Evolutionary conservation across 2,797 vertebrate species (phyloP), one percentile per base, ranked within the genome.

Genomic region (Helostoma temminkii): DNA sequence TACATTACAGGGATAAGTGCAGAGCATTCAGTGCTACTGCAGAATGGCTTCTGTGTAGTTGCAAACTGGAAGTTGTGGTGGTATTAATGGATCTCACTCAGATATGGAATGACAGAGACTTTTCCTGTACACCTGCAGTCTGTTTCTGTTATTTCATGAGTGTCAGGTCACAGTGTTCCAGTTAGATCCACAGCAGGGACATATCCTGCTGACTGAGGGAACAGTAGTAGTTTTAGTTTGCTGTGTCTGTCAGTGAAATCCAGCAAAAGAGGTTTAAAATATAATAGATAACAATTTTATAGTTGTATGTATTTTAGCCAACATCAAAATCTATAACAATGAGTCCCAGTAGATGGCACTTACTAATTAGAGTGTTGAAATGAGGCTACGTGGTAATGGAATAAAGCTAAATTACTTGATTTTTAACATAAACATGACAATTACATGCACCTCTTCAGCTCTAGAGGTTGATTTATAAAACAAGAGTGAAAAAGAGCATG

Each of bases 201-300:
- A 71, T 81, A 89, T 89, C 79, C 84, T 88, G 85, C 74, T 72
- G 65, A 84, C 71, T 24, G 77, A 76, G 63, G 61, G 65, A 52
- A 47, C 9, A 4, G 39, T 52, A 62, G 55, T 56, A 66, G 56
- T 74, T 66, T 36, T 9, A 67, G 59, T 75, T 63, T 19, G 46
- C 50, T 45, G 18, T 28, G 22, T 30, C 56, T 45, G 55, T 57
- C 55, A 61, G 3, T 42, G 7, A 54, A 42, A 18, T 22, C 18
- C 10, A 39, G 50, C 11, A 21, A 50, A 1, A n/a, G 25, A 45
- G 53, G 42, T 69, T 49, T 19, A 42, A n/a, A 28, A 28, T 64
- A 34, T 36, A 49, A 21, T 6, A 25, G 10, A 41, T 43, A 24
- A 18, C 14, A 9, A n/a, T 36, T 25, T n/a, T 22, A 19, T 19